These are phyloP conservation scores for Psephotus haematonotus DNA, from an alignment of 2,113 vertebrate species.

Conservation along the genomic window DNA sequence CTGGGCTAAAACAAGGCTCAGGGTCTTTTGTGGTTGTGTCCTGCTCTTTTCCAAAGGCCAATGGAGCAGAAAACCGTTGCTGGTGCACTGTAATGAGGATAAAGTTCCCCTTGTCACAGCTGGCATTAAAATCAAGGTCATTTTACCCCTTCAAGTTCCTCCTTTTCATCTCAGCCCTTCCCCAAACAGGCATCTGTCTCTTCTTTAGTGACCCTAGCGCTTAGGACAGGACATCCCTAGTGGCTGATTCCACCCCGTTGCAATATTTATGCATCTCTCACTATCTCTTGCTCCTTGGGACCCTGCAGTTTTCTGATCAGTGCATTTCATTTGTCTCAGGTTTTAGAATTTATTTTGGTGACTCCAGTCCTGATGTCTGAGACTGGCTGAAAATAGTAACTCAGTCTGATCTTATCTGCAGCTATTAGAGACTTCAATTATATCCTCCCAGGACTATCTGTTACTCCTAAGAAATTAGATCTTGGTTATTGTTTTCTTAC, in stretches of 20 bases:
- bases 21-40: neutral
- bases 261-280: neutral
- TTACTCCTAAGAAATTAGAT: constrained; percentile 59
- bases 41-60: neutral
- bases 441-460: constrained; percentile 15
- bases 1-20: neutral
- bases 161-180: neutral
- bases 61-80: neutral
- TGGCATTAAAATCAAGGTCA: neutral
- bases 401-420: constrained; percentile 55
- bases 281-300: neutral
- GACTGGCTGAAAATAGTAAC: constrained; percentile 49
- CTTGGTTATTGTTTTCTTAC: constrained; percentile 29
- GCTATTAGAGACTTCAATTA: constrained; percentile 32
- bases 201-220: neutral
- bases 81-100: neutral
- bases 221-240: neutral
- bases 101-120: neutral
- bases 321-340: constrained; percentile 29
- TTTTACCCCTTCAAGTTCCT: neutral
- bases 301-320: neutral
- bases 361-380: constrained; percentile 49
- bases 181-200: neutral
- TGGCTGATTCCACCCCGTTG: neutral
- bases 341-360: constrained; percentile 45